Evolutionary conservation across 2,113 vertebrate genomes (phyloP), one percentile per base, ranked within the genome.

Genomic region (Siphamia tubifer): DNA sequence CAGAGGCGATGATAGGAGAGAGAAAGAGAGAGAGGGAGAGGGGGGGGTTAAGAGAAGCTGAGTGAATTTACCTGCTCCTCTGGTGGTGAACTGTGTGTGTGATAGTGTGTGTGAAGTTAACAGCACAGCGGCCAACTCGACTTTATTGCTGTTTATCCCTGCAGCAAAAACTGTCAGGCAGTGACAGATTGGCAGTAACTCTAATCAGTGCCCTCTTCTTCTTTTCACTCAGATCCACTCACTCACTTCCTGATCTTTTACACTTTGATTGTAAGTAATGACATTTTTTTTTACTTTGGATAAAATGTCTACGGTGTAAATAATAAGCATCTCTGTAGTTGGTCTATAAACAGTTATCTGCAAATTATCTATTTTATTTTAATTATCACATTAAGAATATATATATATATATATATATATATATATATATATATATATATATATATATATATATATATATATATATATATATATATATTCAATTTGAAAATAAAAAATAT

Each of bases 121-220:
- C 75, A 36, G 66, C 76, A 65, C 76, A 77, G 68, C 71, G 77
- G 65, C 84, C 79, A 81, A 61, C 75, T 81, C 69, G 17, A 62
- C 86, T 86, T 89, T 85, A 89, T 90, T 85, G 68, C 86, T 90
- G 86, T 89, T 91, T 91, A 89, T 91, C 89, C 87, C 83, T 23
- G 69, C 83, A 91, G 87, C 87, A 81, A 83, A 76, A 88, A 70
- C 81, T 89, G 84, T 84, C 84, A 82, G 74, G 79, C 54, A 31
- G 43, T 87, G 83, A 87, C 85, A 76, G 89, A 87, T 81, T 85
- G 87, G 83, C 86, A 87, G 85, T 62, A 81, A 74, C 77, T 86
- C 75, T 84, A 88, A 86, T 86, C 87, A 86, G 75, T 58, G 74
- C 36, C 69, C 72, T 78, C 74, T 72, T 76, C 64, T 32, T 48